phyloP scores from a whole-genome alignment of 2,797 vertebrate species.

The Peromyscus aztecus region DNA sequence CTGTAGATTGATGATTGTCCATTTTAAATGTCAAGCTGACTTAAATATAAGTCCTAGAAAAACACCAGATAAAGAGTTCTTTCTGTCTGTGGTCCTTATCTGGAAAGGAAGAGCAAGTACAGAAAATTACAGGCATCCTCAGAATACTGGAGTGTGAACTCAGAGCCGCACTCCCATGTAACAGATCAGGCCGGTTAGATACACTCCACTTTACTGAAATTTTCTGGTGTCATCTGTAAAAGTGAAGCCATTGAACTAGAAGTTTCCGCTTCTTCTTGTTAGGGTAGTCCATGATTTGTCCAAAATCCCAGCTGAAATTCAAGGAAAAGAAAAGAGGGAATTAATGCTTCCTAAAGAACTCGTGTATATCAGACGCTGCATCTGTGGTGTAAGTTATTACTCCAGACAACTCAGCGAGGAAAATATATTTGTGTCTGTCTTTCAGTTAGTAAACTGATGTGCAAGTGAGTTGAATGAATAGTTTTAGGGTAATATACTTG shows the following conservation, averaged over 20 bases:
- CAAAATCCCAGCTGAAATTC: conserved; percentile 3
- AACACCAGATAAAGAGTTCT: background rate
- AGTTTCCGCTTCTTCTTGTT: conserved; percentile 24
- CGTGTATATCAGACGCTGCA: background rate
- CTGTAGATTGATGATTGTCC: background rate
- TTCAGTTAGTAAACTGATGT: background rate
- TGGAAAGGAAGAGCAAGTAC: conserved; percentile 2
- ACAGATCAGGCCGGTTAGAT: background rate
- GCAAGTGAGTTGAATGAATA: conserved; percentile 36
- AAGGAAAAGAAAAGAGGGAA: background rate
- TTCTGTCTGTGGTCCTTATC: background rate
- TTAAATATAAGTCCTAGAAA: conserved; percentile 55
- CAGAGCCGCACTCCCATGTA: background rate
- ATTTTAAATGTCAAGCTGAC: conserved; percentile 1
- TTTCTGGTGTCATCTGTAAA: conserved; percentile 9
- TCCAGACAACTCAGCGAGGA: background rate
- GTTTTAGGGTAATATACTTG: background rate
- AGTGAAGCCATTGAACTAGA: background rate
- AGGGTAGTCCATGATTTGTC: conserved; percentile 4
- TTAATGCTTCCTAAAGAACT: background rate
- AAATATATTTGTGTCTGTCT: background rate
- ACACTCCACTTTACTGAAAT: background rate
- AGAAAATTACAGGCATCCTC: background rate
- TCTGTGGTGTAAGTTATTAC: background rate
- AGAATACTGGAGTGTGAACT: background rate